Evolutionary conservation across 2,888 invertebrate genomes (phyloP), one percentile per base, ranked within the genome.

Genomic region (Abrostola triplasia): DNA sequence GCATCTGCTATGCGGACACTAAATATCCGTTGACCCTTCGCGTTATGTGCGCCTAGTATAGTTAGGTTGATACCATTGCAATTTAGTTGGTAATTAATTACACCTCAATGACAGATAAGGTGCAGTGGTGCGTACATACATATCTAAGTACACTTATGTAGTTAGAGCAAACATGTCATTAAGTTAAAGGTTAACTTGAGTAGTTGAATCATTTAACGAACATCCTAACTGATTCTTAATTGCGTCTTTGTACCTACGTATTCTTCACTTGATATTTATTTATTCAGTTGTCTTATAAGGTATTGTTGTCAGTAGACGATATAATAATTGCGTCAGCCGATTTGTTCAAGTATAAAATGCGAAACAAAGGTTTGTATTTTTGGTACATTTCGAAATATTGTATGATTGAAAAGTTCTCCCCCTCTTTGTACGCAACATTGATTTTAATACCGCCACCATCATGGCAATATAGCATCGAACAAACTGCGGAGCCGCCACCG

Each of bases 1-100:
- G 91, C 92, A 92, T 92, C 92, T 92, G 92, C 91, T 92, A 92
- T 90, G 91, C 91, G 92, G 90, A 89, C 90, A 91, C 92, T 93
- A 92, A 92, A 91, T 93, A 93, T 92, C 90, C 92, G 90, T 93
- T 93, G 93, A 93, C 93, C 93, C 91, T 92, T 90, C 85, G 75
- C 67, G 64, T 83, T 90, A 91, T 91, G 87, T 86, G 82, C 80
- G 77, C 85, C 87, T 86, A 73, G 90, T 89, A 87, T 84, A 67
- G 69, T 51, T 76, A 80, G 67, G 85, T 82, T 75, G 79, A 77
- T 75, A 70, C 59, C 52, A 76, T 77, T 79, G 82, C 82, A 93
- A 93, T 93, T 92, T 89, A 89, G 87, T 84, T 73, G 62, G 89
- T 90, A 92, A 94, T 94, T 93, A 93, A 93, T 94, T 92, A 92